phyloP scores from a whole-genome alignment of 1,140 invertebrate species.

The Hyposmocoma kahamanoa region DNA sequence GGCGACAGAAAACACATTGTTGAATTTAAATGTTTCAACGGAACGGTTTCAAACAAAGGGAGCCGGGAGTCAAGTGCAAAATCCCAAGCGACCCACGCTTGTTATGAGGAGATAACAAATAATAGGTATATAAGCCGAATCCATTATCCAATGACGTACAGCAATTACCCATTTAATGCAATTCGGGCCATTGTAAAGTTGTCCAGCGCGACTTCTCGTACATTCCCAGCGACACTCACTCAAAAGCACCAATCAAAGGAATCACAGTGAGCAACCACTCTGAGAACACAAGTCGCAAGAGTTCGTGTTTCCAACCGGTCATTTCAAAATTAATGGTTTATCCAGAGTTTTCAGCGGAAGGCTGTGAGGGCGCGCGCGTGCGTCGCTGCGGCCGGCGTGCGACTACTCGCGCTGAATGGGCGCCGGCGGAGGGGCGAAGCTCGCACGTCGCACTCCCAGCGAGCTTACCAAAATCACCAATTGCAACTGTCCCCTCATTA shows the following conservation, averaged over 20 bases:
- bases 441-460: slow-evolving; percentile 49
- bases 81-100: slow-evolving; percentile 51
- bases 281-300: slow-evolving; percentile 35
- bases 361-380: slow-evolving; percentile 51
- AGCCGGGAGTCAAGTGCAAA: slow-evolving; percentile 58
- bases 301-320: slow-evolving; percentile 45
- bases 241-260: slow-evolving; percentile 58
- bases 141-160: slow-evolving; percentile 71
- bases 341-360: slow-evolving; percentile 33
- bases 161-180: slow-evolving; percentile 71
- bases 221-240: slow-evolving; percentile 64
- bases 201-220: slow-evolving; percentile 50
- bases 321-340: slow-evolving; percentile 40
- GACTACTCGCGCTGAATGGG: slow-evolving; percentile 59
- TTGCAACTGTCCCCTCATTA: slow-evolving; percentile 56
- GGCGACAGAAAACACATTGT: slow-evolving; percentile 41
- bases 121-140: slow-evolving; percentile 57
- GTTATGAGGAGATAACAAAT: slow-evolving; percentile 48
- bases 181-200: slow-evolving; percentile 63
- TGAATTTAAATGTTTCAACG: slow-evolving; percentile 55
- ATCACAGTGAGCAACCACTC: slow-evolving; percentile 53
- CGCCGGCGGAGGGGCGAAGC: slow-evolving; percentile 66
- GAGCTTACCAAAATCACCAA: slow-evolving; percentile 69
- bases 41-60: slow-evolving; percentile 56
- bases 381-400: slow-evolving; percentile 55